A percentile compares a stretch with the other conserved stretches of the same genome.
These are phyloP conservation scores for Didymodactylos carnosus DNA, from an alignment of 2,888 invertebrate genomes.

Conservation along the genomic window DNA sequence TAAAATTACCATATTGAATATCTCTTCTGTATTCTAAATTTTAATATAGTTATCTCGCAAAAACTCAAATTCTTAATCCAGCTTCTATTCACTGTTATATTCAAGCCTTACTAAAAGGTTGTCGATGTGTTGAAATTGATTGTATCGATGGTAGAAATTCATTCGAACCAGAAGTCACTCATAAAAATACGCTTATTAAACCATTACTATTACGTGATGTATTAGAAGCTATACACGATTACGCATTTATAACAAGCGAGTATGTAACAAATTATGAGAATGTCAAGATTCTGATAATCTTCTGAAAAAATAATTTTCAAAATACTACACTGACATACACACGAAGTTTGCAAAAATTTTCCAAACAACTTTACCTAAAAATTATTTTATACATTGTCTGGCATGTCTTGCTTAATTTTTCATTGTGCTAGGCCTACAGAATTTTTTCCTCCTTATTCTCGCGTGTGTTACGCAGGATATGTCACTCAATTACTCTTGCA, in stretches of 20 bases:
- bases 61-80: not conserved
- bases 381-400: no score
- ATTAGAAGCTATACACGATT: not conserved
- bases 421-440: no score
- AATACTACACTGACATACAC: no score
- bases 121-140: slow-evolving; percentile 1
- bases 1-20: not conserved
- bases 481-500: no score
- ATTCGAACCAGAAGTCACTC: not conserved
- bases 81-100: not conserved
- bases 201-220: not conserved
- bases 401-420: no score
- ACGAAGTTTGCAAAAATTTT: no score
- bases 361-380: no score
- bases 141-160: not conserved
- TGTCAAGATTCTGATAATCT: no score
- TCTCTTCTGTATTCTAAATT: not conserved
- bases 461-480: no score
- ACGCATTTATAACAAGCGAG: not conserved
- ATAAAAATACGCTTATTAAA: not conserved
- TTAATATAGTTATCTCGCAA: not conserved
- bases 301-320: no score
- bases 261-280: no score
- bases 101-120: not conserved
- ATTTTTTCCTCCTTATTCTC: no score